Evolutionary conservation across 2,888 invertebrate genomes (phyloP), one percentile per base, ranked within the genome.

Genomic region (Pardosa pseudoannulata): DNA sequence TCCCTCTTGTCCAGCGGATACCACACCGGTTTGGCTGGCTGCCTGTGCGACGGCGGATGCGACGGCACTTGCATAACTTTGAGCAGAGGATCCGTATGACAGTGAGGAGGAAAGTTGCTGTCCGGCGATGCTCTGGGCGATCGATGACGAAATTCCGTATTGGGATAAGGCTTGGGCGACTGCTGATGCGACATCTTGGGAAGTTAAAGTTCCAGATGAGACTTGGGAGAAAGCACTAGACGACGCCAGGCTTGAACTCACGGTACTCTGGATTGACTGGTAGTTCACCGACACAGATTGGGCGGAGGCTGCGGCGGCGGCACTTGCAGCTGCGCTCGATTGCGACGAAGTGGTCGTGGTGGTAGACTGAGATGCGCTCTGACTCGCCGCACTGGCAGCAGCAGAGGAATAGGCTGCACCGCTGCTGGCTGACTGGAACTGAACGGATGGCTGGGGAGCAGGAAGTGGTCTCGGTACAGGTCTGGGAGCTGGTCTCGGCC

Each of bases 191-290:
- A 46, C 39, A 32, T 67, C 32, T 7, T 36, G n/a, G 0, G 65
- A 32, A 6, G 27, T 2, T 13, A 27, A n/a, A 0, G 28, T 56
- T 74, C 73, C 28, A 16, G 62, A 32, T 7, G n/a, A 19, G 36
- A 79, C 23, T 3, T 36, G 27, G 28, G 28, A 28, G 0, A 79
- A 11, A 6, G 28, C 23, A 13, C 62, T 29, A 7, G 70, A 70
- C 16, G 50, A 36, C 7, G 28, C 7, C 1, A 79, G 39, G 28
- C 23, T 27, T 5, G 62, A n/a, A 56, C 16, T 11, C 0, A 79
- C n/a, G n/a, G 36, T 27, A 29, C 39, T 36, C 13, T 71, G 56
- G 6, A 79, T 41, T 13, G 68, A 9, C 56, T 79, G 56, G 46
- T 50, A 62, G 31, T 62, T 79, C 16, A 31, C 65, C 2, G 46